Evolutionary conservation across 2,797 vertebrate genomes (phyloP).

Genomic region (Okamejei kenojei): DNA sequence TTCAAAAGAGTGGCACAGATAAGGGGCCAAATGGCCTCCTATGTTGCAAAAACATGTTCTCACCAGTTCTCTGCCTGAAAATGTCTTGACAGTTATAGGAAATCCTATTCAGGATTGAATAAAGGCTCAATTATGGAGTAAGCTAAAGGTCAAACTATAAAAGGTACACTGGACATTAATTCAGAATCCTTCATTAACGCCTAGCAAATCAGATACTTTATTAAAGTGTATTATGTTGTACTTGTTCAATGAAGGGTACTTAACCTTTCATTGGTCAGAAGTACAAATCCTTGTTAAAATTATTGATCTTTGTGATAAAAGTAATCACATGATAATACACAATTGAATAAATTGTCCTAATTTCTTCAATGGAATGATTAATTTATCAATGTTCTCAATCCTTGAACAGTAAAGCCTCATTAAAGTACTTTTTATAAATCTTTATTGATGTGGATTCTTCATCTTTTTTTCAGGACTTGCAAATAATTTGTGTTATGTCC

Average conservation of each 20-base stretch:
- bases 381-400: background rate
- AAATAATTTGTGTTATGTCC: background rate
- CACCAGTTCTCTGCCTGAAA: background rate
- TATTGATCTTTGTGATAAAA: background rate
- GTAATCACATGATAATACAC: background rate
- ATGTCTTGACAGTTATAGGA: background rate
- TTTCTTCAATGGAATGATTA: constrained; percentile 22
- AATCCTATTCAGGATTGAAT: background rate
- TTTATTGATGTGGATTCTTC: background rate
- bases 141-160: background rate
- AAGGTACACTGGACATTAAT: background rate
- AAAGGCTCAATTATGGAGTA: background rate
- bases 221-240: constrained; percentile 4
- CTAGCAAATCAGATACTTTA: background rate
- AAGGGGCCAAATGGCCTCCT: background rate
- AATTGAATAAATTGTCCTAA: constrained; percentile 13
- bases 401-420: background rate
- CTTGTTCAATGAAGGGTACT: background rate
- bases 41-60: background rate
- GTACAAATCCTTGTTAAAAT: background rate
- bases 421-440: background rate
- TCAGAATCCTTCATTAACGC: background rate
- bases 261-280: background rate
- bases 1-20: background rate
- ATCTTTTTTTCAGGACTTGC: background rate